A percentile compares a stretch with the other conserved stretches of the same genome.
These are phyloP conservation scores for Odontesthes bonariensis DNA, from an alignment of 2,113 vertebrate species.

Conservation along the genomic window DNA sequence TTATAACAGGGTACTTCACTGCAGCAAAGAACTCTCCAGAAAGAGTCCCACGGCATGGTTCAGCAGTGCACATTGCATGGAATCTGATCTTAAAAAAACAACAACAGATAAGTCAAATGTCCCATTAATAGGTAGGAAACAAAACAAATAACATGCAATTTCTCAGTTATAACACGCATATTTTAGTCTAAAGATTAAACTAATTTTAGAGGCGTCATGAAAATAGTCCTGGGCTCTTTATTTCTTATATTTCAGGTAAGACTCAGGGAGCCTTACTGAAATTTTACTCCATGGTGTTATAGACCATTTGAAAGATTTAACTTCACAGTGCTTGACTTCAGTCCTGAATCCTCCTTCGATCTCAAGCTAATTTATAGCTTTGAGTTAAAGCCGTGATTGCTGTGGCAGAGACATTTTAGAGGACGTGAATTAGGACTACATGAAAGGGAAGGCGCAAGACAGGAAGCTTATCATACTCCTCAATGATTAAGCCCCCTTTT, in stretches of 20 bases:
- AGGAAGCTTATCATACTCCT: slow-evolving; percentile 43
- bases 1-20: background rate
- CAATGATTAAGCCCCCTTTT: slow-evolving; percentile 42
- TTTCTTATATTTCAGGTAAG: slow-evolving; percentile 2
- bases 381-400: slow-evolving; percentile 53
- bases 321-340: slow-evolving; percentile 35
- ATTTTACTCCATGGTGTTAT: slow-evolving; percentile 12
- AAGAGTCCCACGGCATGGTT: background rate
- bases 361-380: slow-evolving; percentile 54
- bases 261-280: background rate
- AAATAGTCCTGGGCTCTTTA: slow-evolving; percentile 1
- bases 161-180: background rate
- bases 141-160: background rate
- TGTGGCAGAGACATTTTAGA: slow-evolving; percentile 41
- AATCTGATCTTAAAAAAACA: slow-evolving; percentile 6
- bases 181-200: background rate
- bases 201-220: background rate
- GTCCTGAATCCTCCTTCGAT: slow-evolving; percentile 37
- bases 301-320: slow-evolving; percentile 35
- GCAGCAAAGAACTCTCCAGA: background rate
- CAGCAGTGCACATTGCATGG: background rate
- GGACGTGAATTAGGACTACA: slow-evolving; percentile 51
- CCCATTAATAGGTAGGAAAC: background rate
- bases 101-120: background rate
- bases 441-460: slow-evolving; percentile 47